These are phyloP conservation scores for Tapirus terrestris DNA, from an alignment of 2,113 vertebrate species.

Conservation along the genomic window DNA sequence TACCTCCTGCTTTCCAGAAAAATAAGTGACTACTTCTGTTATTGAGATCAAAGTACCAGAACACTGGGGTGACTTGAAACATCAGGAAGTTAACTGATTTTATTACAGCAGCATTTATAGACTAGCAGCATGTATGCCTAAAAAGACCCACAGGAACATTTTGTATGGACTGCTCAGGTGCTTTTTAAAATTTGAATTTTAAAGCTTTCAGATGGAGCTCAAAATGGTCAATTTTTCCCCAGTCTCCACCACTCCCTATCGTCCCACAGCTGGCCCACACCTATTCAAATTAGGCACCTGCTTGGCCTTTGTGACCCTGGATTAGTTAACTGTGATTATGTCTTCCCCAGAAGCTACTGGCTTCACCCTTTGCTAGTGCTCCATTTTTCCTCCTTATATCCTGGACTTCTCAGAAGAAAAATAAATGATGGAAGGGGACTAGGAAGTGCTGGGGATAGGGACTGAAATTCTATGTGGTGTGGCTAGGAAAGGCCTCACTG, in stretches of 20 bases:
- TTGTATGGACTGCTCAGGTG: not conserved
- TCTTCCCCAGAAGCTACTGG: not conserved
- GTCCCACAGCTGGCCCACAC: not conserved
- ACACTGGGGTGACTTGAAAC: not conserved
- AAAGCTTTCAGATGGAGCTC: not conserved
- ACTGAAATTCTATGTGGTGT: not conserved
- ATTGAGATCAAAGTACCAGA: not conserved
- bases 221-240: not conserved
- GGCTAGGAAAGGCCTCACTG: not conserved
- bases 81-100: not conserved
- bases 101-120: not conserved
- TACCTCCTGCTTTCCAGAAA: conserved; percentile 7
- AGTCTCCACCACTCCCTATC: not conserved
- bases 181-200: not conserved
- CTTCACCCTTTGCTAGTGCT: not conserved
- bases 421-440: not conserved
- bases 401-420: not conserved
- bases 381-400: not conserved
- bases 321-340: not conserved
- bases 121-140: not conserved
- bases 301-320: not conserved
- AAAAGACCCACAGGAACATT: not conserved
- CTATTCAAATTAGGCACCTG: too few relatives aligned
- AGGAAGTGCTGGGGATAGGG: not conserved
- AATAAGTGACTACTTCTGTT: not conserved